Evolutionary conservation across 2,888 invertebrate species (phyloP).

Genomic region (Timema podura): DNA sequence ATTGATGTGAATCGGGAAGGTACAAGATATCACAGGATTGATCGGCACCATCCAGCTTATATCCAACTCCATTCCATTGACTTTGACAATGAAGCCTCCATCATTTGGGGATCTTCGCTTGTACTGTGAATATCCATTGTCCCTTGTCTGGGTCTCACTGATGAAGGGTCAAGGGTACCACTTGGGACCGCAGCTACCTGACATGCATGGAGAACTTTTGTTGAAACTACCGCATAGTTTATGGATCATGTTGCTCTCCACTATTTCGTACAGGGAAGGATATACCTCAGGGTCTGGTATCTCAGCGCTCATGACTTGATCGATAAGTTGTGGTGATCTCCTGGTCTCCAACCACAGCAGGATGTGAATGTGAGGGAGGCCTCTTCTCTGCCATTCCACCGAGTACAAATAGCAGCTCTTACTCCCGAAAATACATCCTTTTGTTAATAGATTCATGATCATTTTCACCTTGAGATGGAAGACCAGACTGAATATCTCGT

Average conservation of each 20-base stretch:
- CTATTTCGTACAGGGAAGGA: constrained; percentile 29
- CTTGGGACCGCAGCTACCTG: constrained; percentile 42
- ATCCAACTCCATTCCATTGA: constrained; percentile 21
- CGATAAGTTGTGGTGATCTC: constrained; percentile 35
- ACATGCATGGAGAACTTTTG: too few species aligned
- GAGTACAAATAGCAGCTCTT: background rate
- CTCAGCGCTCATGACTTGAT: constrained; percentile 41
- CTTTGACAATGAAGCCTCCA: background rate
- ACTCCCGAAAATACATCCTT: constrained; percentile 35
- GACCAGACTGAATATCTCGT: too few species aligned
- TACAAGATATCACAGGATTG: constrained; percentile 27
- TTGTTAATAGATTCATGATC: too few species aligned
- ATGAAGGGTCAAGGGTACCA: constrained; percentile 37
- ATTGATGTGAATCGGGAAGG: constrained; percentile 33
- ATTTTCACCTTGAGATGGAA: too few species aligned
- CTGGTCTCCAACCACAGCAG: constrained; percentile 35
- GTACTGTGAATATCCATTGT: constrained; percentile 41
- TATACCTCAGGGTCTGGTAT: constrained; percentile 38
- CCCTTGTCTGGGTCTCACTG: too few species aligned
- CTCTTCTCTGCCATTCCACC: constrained; percentile 39
- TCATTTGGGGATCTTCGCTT: constrained; percentile 30
- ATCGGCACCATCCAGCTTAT: constrained; percentile 33
- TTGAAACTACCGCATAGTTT: too few species aligned
- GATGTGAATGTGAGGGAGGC: constrained; percentile 38
- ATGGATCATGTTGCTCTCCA: constrained; percentile 36